A percentile compares a stretch with the other conserved stretches of the same genome.
phyloP scores from a whole-genome alignment of 2,797 vertebrate species.

The Saxicola maurus region DNA sequence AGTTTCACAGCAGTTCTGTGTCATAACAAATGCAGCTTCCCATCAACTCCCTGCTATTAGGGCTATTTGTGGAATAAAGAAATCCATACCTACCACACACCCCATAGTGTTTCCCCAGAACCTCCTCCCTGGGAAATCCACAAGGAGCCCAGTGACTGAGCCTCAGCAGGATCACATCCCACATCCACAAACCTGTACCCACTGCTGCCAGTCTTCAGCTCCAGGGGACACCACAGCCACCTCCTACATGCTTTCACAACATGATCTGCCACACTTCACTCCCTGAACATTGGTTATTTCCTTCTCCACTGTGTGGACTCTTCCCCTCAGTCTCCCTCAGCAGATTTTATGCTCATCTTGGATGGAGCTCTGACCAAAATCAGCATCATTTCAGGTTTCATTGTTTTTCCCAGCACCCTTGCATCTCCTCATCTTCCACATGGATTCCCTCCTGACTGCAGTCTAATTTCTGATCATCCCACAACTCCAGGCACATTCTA shows the following conservation, averaged over 20 bases:
- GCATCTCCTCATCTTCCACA: background rate
- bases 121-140: background rate
- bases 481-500: background rate
- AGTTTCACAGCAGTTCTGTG: background rate
- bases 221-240: background rate
- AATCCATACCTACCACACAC: background rate
- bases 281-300: background rate
- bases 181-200: accelerated
- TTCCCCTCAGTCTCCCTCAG: background rate
- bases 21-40: background rate
- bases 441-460: background rate
- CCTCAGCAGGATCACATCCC: too few species aligned
- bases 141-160: background rate
- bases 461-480: background rate
- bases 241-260: background rate
- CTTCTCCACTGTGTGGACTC: background rate
- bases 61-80: background rate
- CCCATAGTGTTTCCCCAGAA: background rate
- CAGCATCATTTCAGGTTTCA: background rate
- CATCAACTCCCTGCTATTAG: background rate
- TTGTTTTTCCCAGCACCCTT: background rate
- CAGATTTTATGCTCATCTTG: background rate
- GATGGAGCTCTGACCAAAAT: background rate
- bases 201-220: background rate
- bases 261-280: background rate